phyloP scores from a whole-genome alignment of 2,888 invertebrate species.

The Apodemia mormo region DNA sequence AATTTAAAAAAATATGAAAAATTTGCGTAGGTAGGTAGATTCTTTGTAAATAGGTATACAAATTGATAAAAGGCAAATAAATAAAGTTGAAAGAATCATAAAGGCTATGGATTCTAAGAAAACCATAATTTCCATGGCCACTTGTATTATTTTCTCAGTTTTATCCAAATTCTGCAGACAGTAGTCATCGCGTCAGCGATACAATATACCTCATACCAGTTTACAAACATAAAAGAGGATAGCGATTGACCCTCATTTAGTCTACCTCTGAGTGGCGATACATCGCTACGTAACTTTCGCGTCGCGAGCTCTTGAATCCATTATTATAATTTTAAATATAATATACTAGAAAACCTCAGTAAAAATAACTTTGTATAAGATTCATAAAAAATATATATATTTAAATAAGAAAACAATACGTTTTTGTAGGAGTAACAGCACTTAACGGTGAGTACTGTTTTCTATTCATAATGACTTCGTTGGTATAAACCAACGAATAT shows the following conservation, averaged over 20 bases:
- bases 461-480: too few relatives aligned
- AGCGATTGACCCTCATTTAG: conserved; percentile 68
- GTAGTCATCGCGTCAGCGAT: conserved; percentile 41
- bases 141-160: neutral
- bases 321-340: conserved; percentile 1
- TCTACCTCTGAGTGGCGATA: conserved; percentile 55
- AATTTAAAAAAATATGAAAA: too few relatives aligned
- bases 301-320: conserved; percentile 3
- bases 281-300: conserved; percentile 34
- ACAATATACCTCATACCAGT: conserved; percentile 54
- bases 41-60: neutral
- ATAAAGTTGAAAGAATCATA: neutral
- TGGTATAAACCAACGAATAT: too few relatives aligned
- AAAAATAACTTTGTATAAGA: neutral
- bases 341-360: neutral
- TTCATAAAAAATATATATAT: neutral
- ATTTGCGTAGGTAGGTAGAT: too few relatives aligned
- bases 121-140: neutral
- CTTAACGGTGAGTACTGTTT: too few relatives aligned
- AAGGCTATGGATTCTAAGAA: neutral
- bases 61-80: neutral
- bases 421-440: neutral
- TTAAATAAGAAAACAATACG: neutral
- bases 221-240: conserved; percentile 76
- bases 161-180: neutral